Conservation (phyloP, 2,113 vertebrate genomes). For the Pseudorectes ferrugineus region DNA sequence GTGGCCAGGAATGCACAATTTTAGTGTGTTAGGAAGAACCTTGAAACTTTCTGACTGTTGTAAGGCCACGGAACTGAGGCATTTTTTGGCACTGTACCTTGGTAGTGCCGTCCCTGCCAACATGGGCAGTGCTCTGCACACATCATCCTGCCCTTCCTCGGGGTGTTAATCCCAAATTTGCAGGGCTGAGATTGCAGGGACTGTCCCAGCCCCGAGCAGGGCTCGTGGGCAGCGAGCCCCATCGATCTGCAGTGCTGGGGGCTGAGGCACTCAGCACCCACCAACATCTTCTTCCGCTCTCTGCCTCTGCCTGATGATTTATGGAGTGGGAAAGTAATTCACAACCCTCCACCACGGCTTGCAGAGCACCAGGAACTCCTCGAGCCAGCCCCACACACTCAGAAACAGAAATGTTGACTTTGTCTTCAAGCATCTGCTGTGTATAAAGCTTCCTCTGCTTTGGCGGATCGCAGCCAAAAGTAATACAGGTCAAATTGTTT, state of each 20-base stretch:
- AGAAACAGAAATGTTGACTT: neutral
- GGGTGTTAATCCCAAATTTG: fast-evolving
- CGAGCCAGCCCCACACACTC: fast-evolving
- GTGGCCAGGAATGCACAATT: neutral
- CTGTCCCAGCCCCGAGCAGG: fast-evolving
- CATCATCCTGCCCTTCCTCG: neutral
- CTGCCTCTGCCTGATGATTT: neutral
- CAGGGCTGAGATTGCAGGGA: neutral
- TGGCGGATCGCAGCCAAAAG: neutral
- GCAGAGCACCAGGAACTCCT: neutral
- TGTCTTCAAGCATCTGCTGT: neutral
- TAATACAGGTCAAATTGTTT: neutral
- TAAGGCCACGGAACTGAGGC: fast-evolving
- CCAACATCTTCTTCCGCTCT: fast-evolving
- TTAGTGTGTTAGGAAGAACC: neutral
- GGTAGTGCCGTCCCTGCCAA: neutral
- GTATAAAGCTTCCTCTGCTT: neutral
- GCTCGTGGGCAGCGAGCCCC: fast-evolving
- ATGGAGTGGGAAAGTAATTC: neutral
- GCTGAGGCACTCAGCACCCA: neutral
- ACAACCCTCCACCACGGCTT: fast-evolving
- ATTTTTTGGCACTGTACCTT: neutral
- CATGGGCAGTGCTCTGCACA: neutral
- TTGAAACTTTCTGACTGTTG: neutral
- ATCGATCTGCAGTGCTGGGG: neutral